Conservation (phyloP, 2,113 vertebrate species). For the Orientallactaga bullata region DNA sequence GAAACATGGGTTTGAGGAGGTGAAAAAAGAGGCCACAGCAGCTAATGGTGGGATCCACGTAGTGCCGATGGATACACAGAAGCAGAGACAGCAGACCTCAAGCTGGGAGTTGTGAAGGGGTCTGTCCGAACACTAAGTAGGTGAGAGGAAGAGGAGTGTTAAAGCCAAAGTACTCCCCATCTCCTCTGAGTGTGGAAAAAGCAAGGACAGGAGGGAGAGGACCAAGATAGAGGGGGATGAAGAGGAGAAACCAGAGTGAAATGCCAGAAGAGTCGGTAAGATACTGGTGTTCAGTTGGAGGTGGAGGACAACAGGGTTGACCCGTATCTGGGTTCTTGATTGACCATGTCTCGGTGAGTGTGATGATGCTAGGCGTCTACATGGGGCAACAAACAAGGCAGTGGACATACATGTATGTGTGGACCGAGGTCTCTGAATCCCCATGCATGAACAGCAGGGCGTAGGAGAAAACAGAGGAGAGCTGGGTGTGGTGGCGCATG, state of each 20-base stretch:
- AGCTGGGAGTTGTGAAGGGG: not conserved
- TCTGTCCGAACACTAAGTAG: not conserved
- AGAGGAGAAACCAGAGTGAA: not conserved
- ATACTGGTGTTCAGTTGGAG: not conserved
- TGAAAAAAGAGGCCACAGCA: not conserved
- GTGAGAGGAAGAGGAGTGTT: not conserved
- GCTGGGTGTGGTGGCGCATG: no score
- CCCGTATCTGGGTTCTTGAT: not conserved
- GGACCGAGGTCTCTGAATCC: not conserved
- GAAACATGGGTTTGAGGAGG: not conserved
- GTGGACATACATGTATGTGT: accelerated
- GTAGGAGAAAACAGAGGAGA: not conserved
- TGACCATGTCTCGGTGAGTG: not conserved
- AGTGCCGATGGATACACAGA: not conserved
- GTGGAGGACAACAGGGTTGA: not conserved
- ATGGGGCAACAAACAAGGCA: not conserved
- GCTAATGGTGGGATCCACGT: not conserved
- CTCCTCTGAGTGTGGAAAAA: not conserved
- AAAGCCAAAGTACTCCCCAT: not conserved
- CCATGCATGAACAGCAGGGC: not conserved
- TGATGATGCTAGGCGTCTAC: not conserved
- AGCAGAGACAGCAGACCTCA: not conserved
- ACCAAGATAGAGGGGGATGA: not conserved
- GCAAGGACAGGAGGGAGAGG: not conserved
- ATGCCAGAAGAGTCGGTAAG: not conserved